These are phyloP conservation scores for Ridgeia piscesae DNA, from an alignment of 1,140 invertebrate species.

Conservation along the genomic window DNA sequence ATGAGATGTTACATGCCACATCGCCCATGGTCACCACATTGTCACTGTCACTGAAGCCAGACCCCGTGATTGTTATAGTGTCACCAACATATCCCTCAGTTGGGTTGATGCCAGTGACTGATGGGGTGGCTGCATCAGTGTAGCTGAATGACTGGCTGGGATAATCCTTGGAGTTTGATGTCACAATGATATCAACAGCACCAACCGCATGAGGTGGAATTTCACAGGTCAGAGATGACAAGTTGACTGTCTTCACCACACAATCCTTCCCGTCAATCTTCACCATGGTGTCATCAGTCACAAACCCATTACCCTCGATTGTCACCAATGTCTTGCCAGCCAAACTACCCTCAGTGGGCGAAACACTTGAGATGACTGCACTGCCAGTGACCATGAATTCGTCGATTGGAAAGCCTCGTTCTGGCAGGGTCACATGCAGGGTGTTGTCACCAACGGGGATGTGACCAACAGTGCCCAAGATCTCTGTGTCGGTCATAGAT, in stretches of 20 bases:
- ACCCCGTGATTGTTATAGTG: slow-evolving; percentile 36
- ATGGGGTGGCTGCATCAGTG: slow-evolving; percentile 27
- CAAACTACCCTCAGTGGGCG: background rate
- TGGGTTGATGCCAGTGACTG: slow-evolving; percentile 29
- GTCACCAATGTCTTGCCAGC: background rate
- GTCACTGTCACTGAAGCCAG: slow-evolving; percentile 33
- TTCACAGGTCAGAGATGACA: slow-evolving; percentile 8
- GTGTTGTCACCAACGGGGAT: slow-evolving; percentile 10
- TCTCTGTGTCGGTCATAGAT: background rate
- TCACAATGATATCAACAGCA: slow-evolving; percentile 15
- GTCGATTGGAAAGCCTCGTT: background rate
- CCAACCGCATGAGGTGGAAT: slow-evolving; percentile 12
- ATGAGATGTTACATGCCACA: slow-evolving; percentile 31
- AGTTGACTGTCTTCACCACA: slow-evolving; percentile 10
- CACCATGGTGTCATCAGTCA: background rate
- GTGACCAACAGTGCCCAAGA: background rate
- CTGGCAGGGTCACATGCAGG: background rate
- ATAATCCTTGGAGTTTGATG: background rate
- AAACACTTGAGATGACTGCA: background rate
- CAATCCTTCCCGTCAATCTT: background rate
- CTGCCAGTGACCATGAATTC: background rate
- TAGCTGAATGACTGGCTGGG: slow-evolving; percentile 30
- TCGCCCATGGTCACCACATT: slow-evolving; percentile 39
- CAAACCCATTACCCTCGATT: slow-evolving; percentile 2
- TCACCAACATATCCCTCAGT: slow-evolving; percentile 15